Evolutionary conservation across 2,797 vertebrate genomes (phyloP), one percentile per base, ranked within the genome.

Genomic region (Fringilla coelebs): DNA sequence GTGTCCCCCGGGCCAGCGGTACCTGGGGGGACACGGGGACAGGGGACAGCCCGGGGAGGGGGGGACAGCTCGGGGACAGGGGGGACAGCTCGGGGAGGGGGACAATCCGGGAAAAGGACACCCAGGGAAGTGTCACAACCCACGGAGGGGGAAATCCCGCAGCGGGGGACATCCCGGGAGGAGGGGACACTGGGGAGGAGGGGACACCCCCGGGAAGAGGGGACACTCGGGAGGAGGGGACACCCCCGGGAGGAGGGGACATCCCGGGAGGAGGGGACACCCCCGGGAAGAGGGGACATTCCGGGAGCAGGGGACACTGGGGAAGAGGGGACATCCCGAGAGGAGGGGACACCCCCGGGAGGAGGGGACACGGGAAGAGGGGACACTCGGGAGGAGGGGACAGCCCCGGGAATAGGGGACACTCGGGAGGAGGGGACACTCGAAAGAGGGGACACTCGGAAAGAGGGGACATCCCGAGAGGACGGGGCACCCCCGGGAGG

Each of bases 121-220:
- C 6, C 22, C 22, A 14, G 2, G 55, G 32, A 24, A n/a, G 9
- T n/a, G 32, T 21, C 32, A n/a, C 32, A 16, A 10, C 32, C 13
- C 54, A 55, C 21, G 54, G 54, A 55, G 4, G 10, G 21, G 32
- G 54, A 34, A n/a, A 57, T n/a, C 21, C 54, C 21, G 14, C 13
- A n/a, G 2, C 9, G 13, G 20, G 54, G 32, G 52, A 24, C 32
- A 55, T 3, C 5, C 7, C 1, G 24, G 10, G 29, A 6, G 4
- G 20, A 2, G 34, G 65, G 18, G 45, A 67, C 45, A 49, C n/a
- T 45, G 7, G 13, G 32, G 10, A 7, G 20, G 60, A 18, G 16
- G 29, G 51, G 9, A 31, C 51, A 31, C 17, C 13, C 22, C 46
- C 4, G 21, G 45, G 40, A 41, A 20, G 45, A 24, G 12, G 26